Percentiles rank a stretch among this genome's conserved stretches.
These are phyloP conservation scores for Gymnocheta viridis DNA, from an alignment of 2,888 invertebrate species.

Conservation along the genomic window DNA sequence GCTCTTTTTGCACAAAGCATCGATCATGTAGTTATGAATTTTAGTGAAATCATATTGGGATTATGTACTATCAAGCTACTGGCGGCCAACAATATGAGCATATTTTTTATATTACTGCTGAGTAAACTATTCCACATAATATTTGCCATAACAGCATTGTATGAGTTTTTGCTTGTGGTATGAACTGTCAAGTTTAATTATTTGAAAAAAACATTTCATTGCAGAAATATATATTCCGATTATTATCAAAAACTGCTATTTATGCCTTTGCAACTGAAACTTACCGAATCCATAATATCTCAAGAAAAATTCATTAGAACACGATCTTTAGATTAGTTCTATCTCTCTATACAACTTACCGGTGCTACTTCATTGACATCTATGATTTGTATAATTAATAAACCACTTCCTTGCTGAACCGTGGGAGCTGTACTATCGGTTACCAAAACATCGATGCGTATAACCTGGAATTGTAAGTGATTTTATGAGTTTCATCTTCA, in stretches of 20 bases:
- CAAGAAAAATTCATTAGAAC: constrained; percentile 39
- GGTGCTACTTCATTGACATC: constrained; percentile 88
- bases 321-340: constrained; percentile 45
- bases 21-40: constrained; percentile 75
- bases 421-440: constrained; percentile 91
- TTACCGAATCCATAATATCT: not conserved
- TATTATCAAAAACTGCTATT: constrained; percentile 73
- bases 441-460: constrained; percentile 89
- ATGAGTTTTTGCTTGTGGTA: constrained; percentile 38
- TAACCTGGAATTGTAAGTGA: constrained; percentile 80
- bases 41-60: constrained; percentile 75
- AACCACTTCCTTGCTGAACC: constrained; percentile 88
- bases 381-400: constrained; percentile 86
- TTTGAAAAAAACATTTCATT: constrained; percentile 17
- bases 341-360: constrained; percentile 73
- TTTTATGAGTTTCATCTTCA: not conserved
- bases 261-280: not conserved
- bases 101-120: constrained; percentile 74
- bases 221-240: constrained; percentile 76
- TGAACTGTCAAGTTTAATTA: not conserved
- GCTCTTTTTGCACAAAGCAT: constrained; percentile 76
- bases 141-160: constrained; percentile 74
- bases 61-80: constrained; percentile 67
- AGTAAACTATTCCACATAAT: constrained; percentile 74
- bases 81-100: constrained; percentile 53